A percentile compares a stretch with the other conserved stretches of the same genome.
phyloP scores from a whole-genome alignment of 1,140 invertebrate species.

The Pissodes strobi region DNA sequence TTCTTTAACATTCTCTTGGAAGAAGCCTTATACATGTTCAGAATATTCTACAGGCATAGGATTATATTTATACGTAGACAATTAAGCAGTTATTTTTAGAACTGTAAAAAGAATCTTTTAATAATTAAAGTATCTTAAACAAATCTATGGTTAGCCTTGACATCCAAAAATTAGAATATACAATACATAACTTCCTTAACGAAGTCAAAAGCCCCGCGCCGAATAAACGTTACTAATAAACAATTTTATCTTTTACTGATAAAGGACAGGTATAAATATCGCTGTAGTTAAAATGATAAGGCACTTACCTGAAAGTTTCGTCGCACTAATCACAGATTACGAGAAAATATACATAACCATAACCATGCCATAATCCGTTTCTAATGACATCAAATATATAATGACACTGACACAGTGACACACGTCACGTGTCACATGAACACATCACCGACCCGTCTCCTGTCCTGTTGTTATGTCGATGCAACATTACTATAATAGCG shows the following conservation, averaged over 20 bases:
- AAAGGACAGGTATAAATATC: constrained; percentile 15
- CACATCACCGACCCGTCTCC: too few species aligned
- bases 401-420: constrained; percentile 26
- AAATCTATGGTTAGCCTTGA: constrained; percentile 30
- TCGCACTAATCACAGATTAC: constrained; percentile 39
- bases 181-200: not conserved
- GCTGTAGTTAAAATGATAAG: constrained; percentile 15
- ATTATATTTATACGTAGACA: too few species aligned
- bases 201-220: constrained; percentile 21
- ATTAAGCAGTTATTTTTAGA: too few species aligned
- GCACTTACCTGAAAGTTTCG: constrained; percentile 43
- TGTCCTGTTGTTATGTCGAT: too few species aligned
- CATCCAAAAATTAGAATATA: constrained; percentile 34
- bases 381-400: too few species aligned
- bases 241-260: constrained; percentile 16
- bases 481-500: too few species aligned
- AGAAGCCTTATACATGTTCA: too few species aligned
- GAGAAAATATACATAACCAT: constrained; percentile 41
- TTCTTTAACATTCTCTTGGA: too few species aligned
- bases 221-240: not conserved
- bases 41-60: too few species aligned
- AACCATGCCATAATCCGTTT: constrained; percentile 39
- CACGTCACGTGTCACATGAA: constrained; percentile 36
- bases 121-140: constrained; percentile 3
- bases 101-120: too few species aligned